These are phyloP conservation scores for Struthio camelus DNA, from an alignment of 2,113 vertebrate species.

Conservation along the genomic window DNA sequence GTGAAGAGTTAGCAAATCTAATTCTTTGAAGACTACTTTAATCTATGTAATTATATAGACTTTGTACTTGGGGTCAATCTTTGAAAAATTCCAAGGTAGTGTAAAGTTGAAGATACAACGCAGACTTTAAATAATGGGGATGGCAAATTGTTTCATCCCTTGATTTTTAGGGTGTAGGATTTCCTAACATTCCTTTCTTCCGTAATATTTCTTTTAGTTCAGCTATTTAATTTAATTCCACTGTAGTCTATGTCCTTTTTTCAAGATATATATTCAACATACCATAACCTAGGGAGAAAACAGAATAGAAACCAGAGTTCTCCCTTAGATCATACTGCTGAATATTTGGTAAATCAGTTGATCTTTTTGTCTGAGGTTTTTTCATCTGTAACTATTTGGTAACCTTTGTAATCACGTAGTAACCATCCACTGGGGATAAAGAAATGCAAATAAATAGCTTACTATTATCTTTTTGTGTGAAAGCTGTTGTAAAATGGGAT, in stretches of 20 bases:
- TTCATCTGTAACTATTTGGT: not conserved
- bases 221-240: not conserved
- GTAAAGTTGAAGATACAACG: not conserved
- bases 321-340: not conserved
- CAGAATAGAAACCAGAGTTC: rapidly evolving
- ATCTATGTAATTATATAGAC: not conserved
- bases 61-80: not conserved
- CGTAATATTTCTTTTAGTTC: not conserved
- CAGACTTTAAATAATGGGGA: too few relatives aligned
- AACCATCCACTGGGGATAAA: not conserved
- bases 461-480: not conserved
- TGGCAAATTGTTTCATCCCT: not conserved
- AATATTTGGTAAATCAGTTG: not conserved
- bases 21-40: not conserved
- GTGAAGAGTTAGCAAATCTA: not conserved
- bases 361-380: not conserved
- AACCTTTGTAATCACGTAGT: too few relatives aligned
- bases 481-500: not conserved
- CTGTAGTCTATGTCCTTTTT: not conserved
- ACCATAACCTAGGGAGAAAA: not conserved
- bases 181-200: not conserved
- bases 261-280: not conserved
- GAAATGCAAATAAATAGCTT: not conserved
- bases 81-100: not conserved
- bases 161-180: not conserved